Evolutionary conservation across 1,140 invertebrate genomes (phyloP).

Genomic region (Acromyrmex charruanus): DNA sequence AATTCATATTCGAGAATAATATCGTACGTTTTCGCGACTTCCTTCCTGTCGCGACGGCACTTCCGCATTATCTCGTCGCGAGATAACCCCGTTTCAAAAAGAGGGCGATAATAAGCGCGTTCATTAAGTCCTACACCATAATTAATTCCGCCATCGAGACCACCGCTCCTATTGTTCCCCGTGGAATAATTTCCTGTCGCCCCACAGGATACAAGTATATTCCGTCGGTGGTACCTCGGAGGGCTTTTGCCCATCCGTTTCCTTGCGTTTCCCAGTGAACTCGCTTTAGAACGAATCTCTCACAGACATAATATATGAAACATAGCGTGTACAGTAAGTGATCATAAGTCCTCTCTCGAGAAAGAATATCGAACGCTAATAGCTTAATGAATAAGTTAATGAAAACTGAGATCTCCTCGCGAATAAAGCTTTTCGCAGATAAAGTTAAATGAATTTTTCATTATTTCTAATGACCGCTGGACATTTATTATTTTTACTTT

Average conservation of each 20-base stretch:
- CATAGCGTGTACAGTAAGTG: not conserved
- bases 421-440: not conserved
- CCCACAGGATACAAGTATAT: conserved; percentile 51
- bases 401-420: not conserved
- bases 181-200: conserved; percentile 32
- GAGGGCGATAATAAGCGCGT: conserved; percentile 51
- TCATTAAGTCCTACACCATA: conserved; percentile 53
- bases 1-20: conserved; percentile 4
- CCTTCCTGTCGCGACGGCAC: conserved; percentile 2
- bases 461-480: not conserved
- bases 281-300: conserved; percentile 7
- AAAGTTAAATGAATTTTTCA: not conserved
- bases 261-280: conserved; percentile 24
- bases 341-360: conserved; percentile 23
- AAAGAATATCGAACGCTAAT: not conserved
- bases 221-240: conserved; percentile 12
- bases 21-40: conserved; percentile 1
- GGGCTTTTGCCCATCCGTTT: conserved; percentile 40
- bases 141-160: conserved; percentile 58
- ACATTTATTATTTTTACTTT: conserved; percentile 33
- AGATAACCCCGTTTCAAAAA: conserved; percentile 40
- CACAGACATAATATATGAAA: conserved; percentile 16
- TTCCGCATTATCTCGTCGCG: conserved; percentile 13
- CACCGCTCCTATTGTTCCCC: conserved; percentile 48
- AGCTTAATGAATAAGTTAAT: not conserved